A percentile compares a stretch with the other conserved stretches of the same genome.
Evolutionary conservation across 2,797 vertebrate species (phyloP).

Genomic region (Onychomys arenicola): DNA sequence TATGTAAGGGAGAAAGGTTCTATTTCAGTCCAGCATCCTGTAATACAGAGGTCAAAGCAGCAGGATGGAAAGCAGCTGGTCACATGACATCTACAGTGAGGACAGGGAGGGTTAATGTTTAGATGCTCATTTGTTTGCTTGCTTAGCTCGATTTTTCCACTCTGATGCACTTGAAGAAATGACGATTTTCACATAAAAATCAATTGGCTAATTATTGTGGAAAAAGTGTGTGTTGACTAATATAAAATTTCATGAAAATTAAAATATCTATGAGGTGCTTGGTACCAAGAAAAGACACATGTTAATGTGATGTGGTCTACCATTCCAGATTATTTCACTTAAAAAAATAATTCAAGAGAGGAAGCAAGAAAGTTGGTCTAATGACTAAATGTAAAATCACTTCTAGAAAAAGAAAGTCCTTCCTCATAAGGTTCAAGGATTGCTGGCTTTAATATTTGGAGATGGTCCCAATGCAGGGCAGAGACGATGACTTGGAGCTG

Average conservation of each 20-base stretch:
- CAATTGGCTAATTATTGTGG: background rate
- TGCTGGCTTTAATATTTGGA: background rate
- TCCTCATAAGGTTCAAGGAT: background rate
- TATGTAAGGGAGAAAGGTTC: background rate
- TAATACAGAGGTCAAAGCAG: background rate
- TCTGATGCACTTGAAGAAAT: background rate
- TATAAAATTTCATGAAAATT: background rate
- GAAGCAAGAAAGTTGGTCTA: background rate
- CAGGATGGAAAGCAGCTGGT: background rate
- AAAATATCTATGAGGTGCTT: background rate
- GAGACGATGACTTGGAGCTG: background rate
- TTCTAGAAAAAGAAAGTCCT: background rate
- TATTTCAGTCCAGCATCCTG: too few species aligned
- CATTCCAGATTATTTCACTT: background rate
- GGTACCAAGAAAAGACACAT: background rate
- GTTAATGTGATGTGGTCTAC: background rate
- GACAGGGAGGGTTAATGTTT: background rate
- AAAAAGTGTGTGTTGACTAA: background rate
- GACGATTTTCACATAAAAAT: background rate
- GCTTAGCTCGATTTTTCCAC: background rate
- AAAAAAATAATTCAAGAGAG: background rate
- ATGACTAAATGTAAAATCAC: background rate
- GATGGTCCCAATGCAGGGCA: background rate
- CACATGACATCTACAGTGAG: background rate
- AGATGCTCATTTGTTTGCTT: background rate